Evolutionary conservation across 2,113 vertebrate species (phyloP).

Genomic region (Genyomyrus donnyi): DNA sequence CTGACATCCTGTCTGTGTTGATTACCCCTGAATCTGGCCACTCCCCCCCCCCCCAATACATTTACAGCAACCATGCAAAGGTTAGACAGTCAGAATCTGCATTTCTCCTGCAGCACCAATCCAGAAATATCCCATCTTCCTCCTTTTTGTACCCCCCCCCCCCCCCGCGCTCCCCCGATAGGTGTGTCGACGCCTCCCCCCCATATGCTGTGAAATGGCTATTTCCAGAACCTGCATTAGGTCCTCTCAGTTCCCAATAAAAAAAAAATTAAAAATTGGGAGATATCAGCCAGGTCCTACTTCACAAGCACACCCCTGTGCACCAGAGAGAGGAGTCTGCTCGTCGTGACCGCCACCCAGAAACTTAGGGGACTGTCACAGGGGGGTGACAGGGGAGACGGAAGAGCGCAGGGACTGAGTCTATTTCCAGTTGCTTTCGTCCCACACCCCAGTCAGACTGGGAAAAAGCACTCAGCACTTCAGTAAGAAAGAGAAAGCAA

Average conservation of each 20-base stretch:
- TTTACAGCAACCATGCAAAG: not conserved
- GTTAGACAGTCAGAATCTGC: not conserved
- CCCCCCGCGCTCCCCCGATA: not conserved
- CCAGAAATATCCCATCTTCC: not conserved
- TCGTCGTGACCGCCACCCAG: not conserved
- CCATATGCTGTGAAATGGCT: not conserved
- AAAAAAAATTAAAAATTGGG: not conserved
- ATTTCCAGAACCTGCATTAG: conserved; percentile 6
- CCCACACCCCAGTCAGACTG: not conserved
- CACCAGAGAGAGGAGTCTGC: not conserved
- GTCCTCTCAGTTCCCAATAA: not conserved
- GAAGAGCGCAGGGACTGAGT: not conserved
- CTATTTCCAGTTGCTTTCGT: not conserved
- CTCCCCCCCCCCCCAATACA: not conserved
- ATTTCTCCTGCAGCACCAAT: not conserved
- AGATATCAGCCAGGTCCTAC: not conserved
- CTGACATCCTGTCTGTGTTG: not conserved
- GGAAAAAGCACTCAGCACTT: not conserved
- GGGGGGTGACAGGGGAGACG: not conserved
- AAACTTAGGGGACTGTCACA: not conserved
- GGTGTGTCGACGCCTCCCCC: not conserved
- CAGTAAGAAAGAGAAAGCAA: not conserved
- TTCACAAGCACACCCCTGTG: conserved; percentile 1
- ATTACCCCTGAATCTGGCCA: not conserved
- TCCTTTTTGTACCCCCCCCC: not conserved